Evolutionary conservation across 2,113 vertebrate genomes (phyloP), one percentile per base, ranked within the genome.

Genomic region (Epinephelus moara): DNA sequence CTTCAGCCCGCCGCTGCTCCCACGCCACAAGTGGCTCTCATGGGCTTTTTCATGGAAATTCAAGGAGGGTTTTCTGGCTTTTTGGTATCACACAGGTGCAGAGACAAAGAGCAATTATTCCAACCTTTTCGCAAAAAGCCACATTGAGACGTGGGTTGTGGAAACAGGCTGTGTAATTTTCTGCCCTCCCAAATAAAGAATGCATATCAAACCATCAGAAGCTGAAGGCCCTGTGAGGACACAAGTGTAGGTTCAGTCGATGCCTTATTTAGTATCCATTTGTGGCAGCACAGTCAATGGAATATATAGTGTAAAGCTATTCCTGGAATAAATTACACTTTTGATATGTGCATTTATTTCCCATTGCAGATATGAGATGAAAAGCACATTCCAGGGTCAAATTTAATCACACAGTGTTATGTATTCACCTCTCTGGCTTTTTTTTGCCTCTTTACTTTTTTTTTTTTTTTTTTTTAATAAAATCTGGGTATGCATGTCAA

Each of bases 61-160:
- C 85, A 90, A 91, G 84, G 88, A 93, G 85, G 81, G 68, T 78
- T 84, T 87, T 87, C 86, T 81, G 89, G 78, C 73, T 79, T 89
- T 87, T 73, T 30, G 30, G 64, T 71, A 67, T 66, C 84, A 82
- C 89, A 88, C 92, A 91, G 92, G 88, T 93, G 91, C 88, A 82
- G 67, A 85, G 74, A 93, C 88, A 92, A 91, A 91, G 91, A 79
- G 77, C 78, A 80, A 88, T 90, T 91, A 91, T 90, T 87, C 64
- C 85, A 88, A 82, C 80, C 83, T 89, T 86, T 86, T 75, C 30
- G 40, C 61, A 86, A 75, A 92, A 86, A 88, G 77, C 63, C 53
- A 81, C 25, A 12, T 27, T n/a, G 75, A 85, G 75, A 88, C 57
- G 79, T 83, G 85, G 81, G 85, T 82, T 78, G 85, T 77, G 87